Base-by-base conservation (phyloP, 2,888 invertebrate species). In the Noctua janthe region DNA sequence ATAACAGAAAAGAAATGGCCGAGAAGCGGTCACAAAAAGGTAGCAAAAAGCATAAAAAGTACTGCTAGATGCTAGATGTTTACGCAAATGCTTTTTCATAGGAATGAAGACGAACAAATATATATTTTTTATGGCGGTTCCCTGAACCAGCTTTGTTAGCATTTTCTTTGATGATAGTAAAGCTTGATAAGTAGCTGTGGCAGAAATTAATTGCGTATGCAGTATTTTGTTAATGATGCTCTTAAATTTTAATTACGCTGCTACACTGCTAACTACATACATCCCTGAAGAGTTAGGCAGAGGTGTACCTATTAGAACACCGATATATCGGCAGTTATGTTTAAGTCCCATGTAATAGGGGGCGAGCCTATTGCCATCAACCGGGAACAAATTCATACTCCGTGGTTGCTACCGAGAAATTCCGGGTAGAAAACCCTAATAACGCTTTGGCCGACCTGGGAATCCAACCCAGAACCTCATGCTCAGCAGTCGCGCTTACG, bases 71-170 rank as follows among this genome's bases (percentile, higher is more conserved):
- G 13, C 35, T 74, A 43, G 35, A 75, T 82, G 78, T 82, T 78
- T 71, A 54, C 73, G 75, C 78, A 82, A 85, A 73, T 78, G 73
- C 56, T 75, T 72, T 75, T 85, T 85, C 78, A 82, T 74, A 78
- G 62, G 43, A 76, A 85, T 78, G 66, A 76, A 56, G 54, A 81
- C 29, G 47, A 76, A 72, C 64, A 74, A 74, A 67, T 76, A 51
- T 75, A 69, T 72, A 29, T 29, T 75, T 73, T 84, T 78, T 59
- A 64, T 39, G 6, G 2, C 39, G 29, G 64, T 70, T 54, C 47
- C 0, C 20, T 11, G 39, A 49, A 49, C 17, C n/a, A 54, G 51
- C 47, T 75, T 59, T 74, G 56, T 70, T 69, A 10, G n/a, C 7
- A 43, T 64, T 76, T 71, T 59, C 56, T 80, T 73, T 73, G 15